A percentile compares a stretch with the other conserved stretches of the same genome.
phyloP scores from a whole-genome alignment of 1,140 invertebrate species.

The Ceratosolen fusciceps region DNA sequence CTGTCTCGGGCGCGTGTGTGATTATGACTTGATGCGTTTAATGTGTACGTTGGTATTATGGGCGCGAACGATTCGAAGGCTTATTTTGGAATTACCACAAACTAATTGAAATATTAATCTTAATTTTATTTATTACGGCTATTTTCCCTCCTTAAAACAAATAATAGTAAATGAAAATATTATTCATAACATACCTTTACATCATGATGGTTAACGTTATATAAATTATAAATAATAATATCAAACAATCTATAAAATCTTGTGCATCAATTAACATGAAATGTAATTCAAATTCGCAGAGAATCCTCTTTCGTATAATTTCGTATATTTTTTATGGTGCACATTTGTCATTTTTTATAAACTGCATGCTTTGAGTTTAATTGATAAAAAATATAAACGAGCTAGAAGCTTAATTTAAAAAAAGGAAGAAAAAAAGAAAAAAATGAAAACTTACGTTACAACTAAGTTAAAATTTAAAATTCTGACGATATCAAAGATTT shows the following conservation, averaged over 20 bases:
- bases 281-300: neutral
- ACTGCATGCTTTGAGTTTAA: too few relatives aligned
- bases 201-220: neutral
- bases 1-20: neutral
- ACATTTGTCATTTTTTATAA: too few relatives aligned
- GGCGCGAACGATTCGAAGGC: neutral
- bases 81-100: constrained; percentile 48
- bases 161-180: too few relatives aligned
- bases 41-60: neutral
- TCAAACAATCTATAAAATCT: neutral
- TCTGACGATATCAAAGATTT: neutral
- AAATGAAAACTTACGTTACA: neutral
- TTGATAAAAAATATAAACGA: too few relatives aligned
- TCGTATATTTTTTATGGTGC: too few relatives aligned
- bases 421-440: too few relatives aligned
- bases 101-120: neutral
- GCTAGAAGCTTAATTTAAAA: too few relatives aligned
- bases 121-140: neutral
- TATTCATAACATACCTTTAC: too few relatives aligned
- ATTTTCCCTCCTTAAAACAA: too few relatives aligned
- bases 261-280: neutral
- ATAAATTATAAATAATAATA: too few relatives aligned
- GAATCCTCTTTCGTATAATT: too few relatives aligned
- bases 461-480: neutral
- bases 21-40: neutral